Evolutionary conservation across 2,888 invertebrate species (phyloP).

Genomic region (Tenthredo scrophulariae): DNA sequence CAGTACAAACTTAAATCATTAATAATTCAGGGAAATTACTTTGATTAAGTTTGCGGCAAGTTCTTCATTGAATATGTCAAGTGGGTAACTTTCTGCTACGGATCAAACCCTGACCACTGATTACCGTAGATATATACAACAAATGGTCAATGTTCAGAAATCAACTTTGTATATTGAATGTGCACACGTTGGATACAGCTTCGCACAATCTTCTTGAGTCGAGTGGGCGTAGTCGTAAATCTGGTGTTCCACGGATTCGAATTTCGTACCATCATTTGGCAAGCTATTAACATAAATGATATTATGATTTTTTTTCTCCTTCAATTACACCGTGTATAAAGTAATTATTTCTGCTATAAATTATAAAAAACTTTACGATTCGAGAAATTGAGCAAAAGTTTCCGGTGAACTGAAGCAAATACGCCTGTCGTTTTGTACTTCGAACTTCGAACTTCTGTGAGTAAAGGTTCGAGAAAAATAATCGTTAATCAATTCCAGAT

Average conservation of each 20-base stretch:
- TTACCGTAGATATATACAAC: not conserved
- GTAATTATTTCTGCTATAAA: not conserved
- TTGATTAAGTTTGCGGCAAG: slow-evolving; percentile 49
- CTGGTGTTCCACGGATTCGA: slow-evolving; percentile 68
- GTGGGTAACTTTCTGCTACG: not conserved
- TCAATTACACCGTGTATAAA: not conserved
- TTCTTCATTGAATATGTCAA: slow-evolving; percentile 19
- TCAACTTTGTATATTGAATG: slow-evolving; percentile 74
- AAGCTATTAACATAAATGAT: slow-evolving; percentile 63
- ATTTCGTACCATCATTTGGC: slow-evolving; percentile 69
- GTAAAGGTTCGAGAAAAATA: not conserved
- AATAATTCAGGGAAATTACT: slow-evolving; percentile 21
- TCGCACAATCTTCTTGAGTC: slow-evolving; percentile 77
- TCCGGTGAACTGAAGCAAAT: not conserved
- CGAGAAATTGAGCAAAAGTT: not conserved
- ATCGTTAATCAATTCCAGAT: not conserved
- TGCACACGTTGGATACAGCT: slow-evolving; percentile 78
- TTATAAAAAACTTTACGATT: not conserved
- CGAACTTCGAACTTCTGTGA: not conserved
- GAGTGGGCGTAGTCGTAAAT: slow-evolving; percentile 79
- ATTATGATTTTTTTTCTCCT: not conserved
- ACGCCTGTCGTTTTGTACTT: not conserved
- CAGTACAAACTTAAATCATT: slow-evolving; percentile 21
- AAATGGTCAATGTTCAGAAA: slow-evolving; percentile 58
- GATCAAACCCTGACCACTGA: not conserved